Percentiles rank a stretch among this genome's conserved stretches.
Evolutionary conservation across 2,888 invertebrate genomes (phyloP).

Genomic region (Scelioninae gen. 1): DNA sequence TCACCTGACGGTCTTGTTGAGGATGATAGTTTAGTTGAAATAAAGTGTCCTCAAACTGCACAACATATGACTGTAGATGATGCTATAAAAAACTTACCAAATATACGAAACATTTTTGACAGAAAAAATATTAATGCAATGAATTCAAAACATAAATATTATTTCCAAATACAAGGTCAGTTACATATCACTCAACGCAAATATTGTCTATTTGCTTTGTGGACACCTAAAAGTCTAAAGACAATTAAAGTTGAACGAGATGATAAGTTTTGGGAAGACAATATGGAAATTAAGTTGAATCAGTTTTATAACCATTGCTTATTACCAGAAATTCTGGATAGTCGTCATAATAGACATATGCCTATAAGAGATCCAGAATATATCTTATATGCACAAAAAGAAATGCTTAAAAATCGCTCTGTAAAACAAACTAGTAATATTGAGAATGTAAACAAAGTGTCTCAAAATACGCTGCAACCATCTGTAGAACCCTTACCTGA

Average conservation of each 20-base stretch:
- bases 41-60: too few relatives aligned
- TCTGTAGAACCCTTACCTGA: too few relatives aligned
- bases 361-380: conserved; percentile 39
- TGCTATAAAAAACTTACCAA: too few relatives aligned
- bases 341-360: conserved; percentile 22
- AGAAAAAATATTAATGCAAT: background rate
- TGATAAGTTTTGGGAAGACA: background rate
- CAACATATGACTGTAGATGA: too few relatives aligned
- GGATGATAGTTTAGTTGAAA: too few relatives aligned
- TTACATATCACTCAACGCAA: background rate
- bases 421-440: too few relatives aligned
- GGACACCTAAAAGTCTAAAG: background rate
- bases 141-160: background rate
- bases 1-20: too few relatives aligned
- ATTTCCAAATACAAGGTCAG: background rate
- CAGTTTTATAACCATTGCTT: conserved; percentile 28
- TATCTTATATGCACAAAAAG: background rate
- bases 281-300: background rate
- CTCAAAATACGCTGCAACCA: too few relatives aligned
- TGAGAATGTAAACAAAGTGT: too few relatives aligned
- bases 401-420: too few relatives aligned
- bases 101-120: background rate
- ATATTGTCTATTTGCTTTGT: background rate
- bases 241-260: background rate
- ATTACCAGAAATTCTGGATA: conserved; percentile 46